These are phyloP conservation scores for Pangasius mekongensis DNA, from an alignment of 2,797 vertebrate genomes.

Conservation along the genomic window DNA sequence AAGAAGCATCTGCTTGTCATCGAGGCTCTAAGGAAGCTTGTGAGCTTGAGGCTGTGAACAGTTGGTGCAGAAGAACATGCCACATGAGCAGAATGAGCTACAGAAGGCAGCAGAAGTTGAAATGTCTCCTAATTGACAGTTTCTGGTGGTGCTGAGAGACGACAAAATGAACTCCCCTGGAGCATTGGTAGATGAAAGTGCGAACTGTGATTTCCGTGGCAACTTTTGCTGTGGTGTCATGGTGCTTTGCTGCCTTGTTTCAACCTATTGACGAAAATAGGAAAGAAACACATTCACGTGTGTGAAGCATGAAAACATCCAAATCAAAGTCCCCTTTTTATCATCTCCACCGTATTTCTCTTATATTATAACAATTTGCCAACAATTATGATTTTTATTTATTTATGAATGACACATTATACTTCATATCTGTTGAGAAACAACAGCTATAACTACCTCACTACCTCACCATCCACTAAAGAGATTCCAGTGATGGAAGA, in stretches of 20 bases:
- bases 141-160: slow-evolving; percentile 27
- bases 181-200: background rate
- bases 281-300: background rate
- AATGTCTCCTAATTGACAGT: slow-evolving; percentile 40
- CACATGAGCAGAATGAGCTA: slow-evolving; percentile 27
- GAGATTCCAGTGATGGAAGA: too few relatives aligned
- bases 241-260: background rate
- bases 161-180: slow-evolving; percentile 14
- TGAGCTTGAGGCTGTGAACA: slow-evolving; percentile 39
- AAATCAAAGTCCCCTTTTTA: background rate
- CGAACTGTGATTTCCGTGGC: background rate
- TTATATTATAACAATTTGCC: background rate
- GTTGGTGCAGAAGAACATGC: slow-evolving; percentile 18
- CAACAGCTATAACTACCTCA: too few relatives aligned
- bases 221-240: background rate
- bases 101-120: slow-evolving; percentile 32
- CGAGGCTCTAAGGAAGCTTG: background rate
- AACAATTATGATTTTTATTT: too few relatives aligned
- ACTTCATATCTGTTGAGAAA: too few relatives aligned
- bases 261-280: background rate
- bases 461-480: too few relatives aligned
- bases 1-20: slow-evolving; percentile 38
- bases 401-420: too few relatives aligned
- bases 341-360: background rate
- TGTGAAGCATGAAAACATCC: background rate